A percentile compares a stretch with the other conserved stretches of the same genome.
Conservation (phyloP, 2,888 invertebrate genomes). For the Cephus nigrinus region DNA sequence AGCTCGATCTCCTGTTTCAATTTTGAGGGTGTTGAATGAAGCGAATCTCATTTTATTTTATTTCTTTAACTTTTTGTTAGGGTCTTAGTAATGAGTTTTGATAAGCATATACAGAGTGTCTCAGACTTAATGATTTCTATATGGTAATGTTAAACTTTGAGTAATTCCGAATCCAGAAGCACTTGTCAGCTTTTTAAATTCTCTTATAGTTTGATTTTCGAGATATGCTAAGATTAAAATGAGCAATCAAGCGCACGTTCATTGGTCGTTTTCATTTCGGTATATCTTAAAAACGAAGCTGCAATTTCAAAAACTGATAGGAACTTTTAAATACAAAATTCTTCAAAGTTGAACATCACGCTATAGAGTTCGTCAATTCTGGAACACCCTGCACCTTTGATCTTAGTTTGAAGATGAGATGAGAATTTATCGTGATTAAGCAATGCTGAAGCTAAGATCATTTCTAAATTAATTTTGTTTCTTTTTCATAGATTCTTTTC, state of each 20-base stretch:
- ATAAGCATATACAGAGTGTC: neutral
- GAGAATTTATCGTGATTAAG: neutral
- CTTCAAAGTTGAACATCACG: neutral
- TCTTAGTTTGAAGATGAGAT: neutral
- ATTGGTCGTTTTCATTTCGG: neutral
- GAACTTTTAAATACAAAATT: neutral
- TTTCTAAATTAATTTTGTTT: neutral
- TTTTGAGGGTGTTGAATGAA: conserved; percentile 24
- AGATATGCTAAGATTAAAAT: neutral
- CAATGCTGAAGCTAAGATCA: neutral
- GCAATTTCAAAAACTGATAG: neutral
- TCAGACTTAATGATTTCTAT: neutral
- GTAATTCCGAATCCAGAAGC: neutral
- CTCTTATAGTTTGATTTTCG: neutral
- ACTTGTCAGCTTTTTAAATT: neutral
- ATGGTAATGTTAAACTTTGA: neutral
- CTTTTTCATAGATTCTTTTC: neutral
- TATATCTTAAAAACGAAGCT: neutral
- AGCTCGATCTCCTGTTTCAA: conserved; percentile 47
- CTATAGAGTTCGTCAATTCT: neutral
- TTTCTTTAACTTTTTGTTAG: neutral
- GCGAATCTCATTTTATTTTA: conserved; percentile 2
- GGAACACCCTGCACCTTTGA: too few relatives aligned
- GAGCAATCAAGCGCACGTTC: neutral
- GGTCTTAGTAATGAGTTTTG: neutral